Percentiles rank a stretch among this genome's conserved stretches.
These are phyloP conservation scores for Caenorhabditis inopinata DNA, from an alignment of 1,140 invertebrate species.

Conservation along the genomic window DNA sequence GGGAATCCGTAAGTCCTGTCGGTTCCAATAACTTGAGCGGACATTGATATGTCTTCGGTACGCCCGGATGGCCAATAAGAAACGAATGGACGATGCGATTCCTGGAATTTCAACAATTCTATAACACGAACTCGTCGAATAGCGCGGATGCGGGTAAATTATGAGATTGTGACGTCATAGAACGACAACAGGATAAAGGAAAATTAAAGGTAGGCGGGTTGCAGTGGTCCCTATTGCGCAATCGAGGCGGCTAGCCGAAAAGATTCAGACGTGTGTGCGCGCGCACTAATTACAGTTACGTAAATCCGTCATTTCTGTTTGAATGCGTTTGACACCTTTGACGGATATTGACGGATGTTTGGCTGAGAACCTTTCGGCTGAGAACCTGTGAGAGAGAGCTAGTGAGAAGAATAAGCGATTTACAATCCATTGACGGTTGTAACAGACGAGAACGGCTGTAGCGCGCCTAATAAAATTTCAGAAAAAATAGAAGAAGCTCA, in stretches of 20 bases:
- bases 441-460: no score
- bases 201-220: background rate
- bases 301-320: slow-evolving; percentile 18
- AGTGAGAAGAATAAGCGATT: no score
- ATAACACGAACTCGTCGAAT: no score
- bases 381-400: no score
- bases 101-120: background rate
- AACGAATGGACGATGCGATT: slow-evolving; percentile 41
- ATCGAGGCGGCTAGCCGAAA: slow-evolving; percentile 2
- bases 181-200: background rate
- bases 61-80: slow-evolving; percentile 46
- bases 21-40: slow-evolving; percentile 48
- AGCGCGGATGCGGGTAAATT: background rate
- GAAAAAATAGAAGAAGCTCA: background rate
- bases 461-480: no score
- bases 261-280: background rate
- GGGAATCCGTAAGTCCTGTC: slow-evolving; percentile 54
- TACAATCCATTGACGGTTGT: no score
- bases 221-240: background rate
- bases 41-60: slow-evolving; percentile 46
- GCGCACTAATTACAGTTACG: slow-evolving; percentile 15
- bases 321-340: slow-evolving; percentile 10
- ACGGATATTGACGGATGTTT: slow-evolving; percentile 30
- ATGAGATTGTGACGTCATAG: background rate
- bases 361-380: background rate